Conservation (phyloP, 2,113 vertebrate species). For the Macrotis lagotis region DNA sequence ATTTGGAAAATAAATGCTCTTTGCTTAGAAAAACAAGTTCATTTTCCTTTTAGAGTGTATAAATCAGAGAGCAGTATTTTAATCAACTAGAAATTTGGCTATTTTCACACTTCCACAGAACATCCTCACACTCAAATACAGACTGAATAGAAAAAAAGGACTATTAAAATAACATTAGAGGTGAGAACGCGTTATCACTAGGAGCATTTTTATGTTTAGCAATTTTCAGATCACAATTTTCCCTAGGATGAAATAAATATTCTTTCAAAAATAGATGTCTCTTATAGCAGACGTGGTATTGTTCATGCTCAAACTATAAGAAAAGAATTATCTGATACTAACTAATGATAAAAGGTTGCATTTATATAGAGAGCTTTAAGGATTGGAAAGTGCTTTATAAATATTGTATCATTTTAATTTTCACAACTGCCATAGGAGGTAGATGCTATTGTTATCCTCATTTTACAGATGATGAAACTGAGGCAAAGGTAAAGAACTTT, state of each 20-base stretch:
- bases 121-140: not conserved
- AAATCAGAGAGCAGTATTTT: not conserved
- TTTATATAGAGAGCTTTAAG: not conserved
- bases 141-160: not conserved
- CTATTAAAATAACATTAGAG: not conserved
- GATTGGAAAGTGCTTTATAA: not conserved
- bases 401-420: not conserved
- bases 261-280: constrained; percentile 28
- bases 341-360: constrained; percentile 10
- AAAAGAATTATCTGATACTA: not conserved
- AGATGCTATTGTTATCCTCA: not conserved
- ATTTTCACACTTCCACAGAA: not conserved
- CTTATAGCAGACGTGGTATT: constrained; percentile 7
- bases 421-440: not conserved
- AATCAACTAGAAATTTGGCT: not conserved
- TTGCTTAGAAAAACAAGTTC: not conserved
- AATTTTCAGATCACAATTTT: constrained; percentile 40
- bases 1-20: not conserved
- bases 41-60: not conserved
- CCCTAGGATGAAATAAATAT: constrained; percentile 48
- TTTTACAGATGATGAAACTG: not conserved
- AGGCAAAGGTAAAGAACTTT: not conserved
- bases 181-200: constrained; percentile 19
- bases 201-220: constrained; percentile 23
- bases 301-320: constrained; percentile 46